Evolutionary conservation across 1,140 invertebrate species (phyloP).

Genomic region (Xylocopa sonorina): DNA sequence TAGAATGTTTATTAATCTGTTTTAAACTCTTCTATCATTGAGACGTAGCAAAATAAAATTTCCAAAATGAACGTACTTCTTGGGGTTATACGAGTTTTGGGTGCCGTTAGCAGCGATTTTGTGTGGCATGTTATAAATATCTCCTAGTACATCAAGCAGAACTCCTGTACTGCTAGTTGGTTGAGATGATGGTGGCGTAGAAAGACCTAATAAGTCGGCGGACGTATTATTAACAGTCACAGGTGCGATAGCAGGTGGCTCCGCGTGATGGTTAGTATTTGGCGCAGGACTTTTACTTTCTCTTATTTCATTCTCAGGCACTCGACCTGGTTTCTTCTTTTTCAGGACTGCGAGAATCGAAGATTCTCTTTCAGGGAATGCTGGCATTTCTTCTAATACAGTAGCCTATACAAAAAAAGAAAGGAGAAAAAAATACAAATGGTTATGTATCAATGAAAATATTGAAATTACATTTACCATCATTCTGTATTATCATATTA

Average conservation of each 20-base stretch:
- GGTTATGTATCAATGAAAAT: neutral
- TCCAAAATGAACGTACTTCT: conserved; percentile 84
- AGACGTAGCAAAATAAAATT: too few species aligned
- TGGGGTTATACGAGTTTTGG: conserved; percentile 89
- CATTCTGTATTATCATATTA: too few species aligned
- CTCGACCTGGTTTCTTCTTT: conserved; percentile 97
- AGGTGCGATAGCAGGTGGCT: conserved; percentile 72
- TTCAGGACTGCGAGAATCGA: conserved; percentile 98
- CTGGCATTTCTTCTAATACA: conserved; percentile 99
- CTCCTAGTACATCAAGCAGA: conserved; percentile 95
- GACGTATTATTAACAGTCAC: conserved; percentile 83
- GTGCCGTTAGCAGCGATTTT: conserved; percentile 84
- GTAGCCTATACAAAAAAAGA: conserved; percentile 94
- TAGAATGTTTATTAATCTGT: too few species aligned
- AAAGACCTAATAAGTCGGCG: conserved; percentile 92
- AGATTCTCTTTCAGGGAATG: conserved; percentile 99
- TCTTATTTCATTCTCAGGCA: conserved; percentile 92
- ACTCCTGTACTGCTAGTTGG: conserved; percentile 87
- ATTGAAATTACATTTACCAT: neutral
- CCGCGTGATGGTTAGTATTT: conserved; percentile 84
- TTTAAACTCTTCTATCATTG: too few species aligned
- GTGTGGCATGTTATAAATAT: conserved; percentile 89
- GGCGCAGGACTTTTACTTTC: conserved; percentile 91
- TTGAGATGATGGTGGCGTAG: conserved; percentile 89
- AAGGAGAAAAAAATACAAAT: neutral